Conservation (phyloP, 2,113 vertebrate species). For the Crypturellus undulatus region DNA sequence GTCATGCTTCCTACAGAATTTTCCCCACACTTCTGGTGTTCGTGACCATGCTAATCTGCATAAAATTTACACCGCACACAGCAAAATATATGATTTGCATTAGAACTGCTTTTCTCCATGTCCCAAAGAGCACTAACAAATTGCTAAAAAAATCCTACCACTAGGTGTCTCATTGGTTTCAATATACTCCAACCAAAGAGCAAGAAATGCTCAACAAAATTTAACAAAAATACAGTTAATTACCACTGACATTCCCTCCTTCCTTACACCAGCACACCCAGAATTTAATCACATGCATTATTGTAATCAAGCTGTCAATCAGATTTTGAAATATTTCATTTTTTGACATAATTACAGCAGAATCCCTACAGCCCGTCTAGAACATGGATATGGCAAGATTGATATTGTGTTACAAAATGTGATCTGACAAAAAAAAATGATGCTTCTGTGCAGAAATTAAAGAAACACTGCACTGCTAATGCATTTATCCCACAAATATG, state of each 20-base stretch:
- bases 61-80: neutral
- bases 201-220: slow-evolving; percentile 49
- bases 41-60: neutral
- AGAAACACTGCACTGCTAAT: slow-evolving; percentile 27
- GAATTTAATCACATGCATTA: slow-evolving; percentile 78
- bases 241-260: slow-evolving; percentile 71
- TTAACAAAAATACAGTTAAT: slow-evolving; percentile 78
- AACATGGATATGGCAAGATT: slow-evolving; percentile 71
- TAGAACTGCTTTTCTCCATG: neutral
- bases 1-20: neutral
- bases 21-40: neutral
- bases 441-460: slow-evolving; percentile 51
- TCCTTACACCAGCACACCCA: slow-evolving; percentile 62
- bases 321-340: slow-evolving; percentile 77
- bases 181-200: neutral
- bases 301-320: slow-evolving; percentile 82
- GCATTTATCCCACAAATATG: slow-evolving; percentile 16
- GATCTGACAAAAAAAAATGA: slow-evolving; percentile 62
- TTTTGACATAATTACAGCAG: slow-evolving; percentile 80
- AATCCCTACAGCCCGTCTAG: slow-evolving; percentile 71
- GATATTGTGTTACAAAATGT: slow-evolving; percentile 74
- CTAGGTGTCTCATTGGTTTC: slow-evolving; percentile 65
- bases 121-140: neutral
- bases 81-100: neutral
- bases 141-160: slow-evolving; percentile 1